Evolutionary conservation across 2,888 invertebrate genomes (phyloP).

Genomic region (Conops quadrifasciatus): DNA sequence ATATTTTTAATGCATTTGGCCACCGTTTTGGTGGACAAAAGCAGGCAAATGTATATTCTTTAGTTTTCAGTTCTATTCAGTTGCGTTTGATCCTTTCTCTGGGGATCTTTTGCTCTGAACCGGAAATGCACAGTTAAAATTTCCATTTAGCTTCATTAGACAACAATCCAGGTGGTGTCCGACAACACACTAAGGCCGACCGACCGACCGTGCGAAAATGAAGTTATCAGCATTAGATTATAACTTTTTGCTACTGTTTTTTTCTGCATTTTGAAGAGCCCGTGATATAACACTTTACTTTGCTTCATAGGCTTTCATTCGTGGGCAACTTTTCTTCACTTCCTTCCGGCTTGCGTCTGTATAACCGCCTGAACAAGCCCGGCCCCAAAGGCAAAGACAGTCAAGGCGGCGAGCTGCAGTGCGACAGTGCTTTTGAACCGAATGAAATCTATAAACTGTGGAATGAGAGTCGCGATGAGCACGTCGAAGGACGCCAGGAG

Average conservation of each 20-base stretch:
- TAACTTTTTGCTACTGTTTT: too few relatives aligned
- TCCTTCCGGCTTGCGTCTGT: constrained; percentile 68
- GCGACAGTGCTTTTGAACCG: constrained; percentile 90
- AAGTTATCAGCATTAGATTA: too few relatives aligned
- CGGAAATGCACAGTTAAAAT: constrained; percentile 32
- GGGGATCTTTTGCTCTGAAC: constrained; percentile 15
- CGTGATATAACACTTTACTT: not conserved
- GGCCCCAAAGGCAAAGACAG: constrained; percentile 64
- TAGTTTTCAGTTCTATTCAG: constrained; percentile 33
- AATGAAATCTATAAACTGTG: constrained; percentile 85
- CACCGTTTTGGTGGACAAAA: constrained; percentile 56
- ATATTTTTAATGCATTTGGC: constrained; percentile 39
- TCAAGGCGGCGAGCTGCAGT: constrained; percentile 70
- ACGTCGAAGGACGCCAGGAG: constrained; percentile 89
- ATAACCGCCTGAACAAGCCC: constrained; percentile 60
- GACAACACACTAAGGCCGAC: too few relatives aligned
- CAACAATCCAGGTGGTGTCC: too few relatives aligned
- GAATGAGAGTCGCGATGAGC: constrained; percentile 75
- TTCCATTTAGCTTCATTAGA: too few relatives aligned
- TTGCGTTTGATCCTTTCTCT: not conserved
- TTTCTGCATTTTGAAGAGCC: constrained; percentile 7
- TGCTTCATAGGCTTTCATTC: constrained; percentile 69
- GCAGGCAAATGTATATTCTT: constrained; percentile 35
- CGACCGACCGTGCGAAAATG: too few relatives aligned
- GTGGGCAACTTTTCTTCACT: constrained; percentile 78